Evolutionary conservation across 37 sponge, comb jelly and placozoan species (phyloP).

Genomic region (Hormiphora californensis): DNA sequence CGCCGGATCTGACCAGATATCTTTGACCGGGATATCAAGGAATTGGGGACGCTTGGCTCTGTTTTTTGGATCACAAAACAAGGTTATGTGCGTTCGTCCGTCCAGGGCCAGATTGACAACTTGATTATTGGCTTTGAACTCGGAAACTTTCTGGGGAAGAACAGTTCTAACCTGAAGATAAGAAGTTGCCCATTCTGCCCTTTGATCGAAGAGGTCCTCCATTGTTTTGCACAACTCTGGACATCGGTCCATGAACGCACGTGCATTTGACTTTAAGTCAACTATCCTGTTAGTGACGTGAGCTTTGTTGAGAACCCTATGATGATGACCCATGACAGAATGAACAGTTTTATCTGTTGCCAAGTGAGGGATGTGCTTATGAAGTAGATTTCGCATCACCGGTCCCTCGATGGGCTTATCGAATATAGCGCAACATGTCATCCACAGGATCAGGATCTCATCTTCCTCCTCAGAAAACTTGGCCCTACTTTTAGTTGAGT

Average conservation of each 20-base stretch:
- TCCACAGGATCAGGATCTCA: background rate
- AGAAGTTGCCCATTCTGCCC: constrained; percentile 14
- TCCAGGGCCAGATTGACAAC: background rate
- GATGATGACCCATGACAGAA: background rate
- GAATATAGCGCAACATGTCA: background rate
- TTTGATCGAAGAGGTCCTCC: background rate
- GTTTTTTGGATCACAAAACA: too few relatives aligned
- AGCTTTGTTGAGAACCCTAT: background rate
- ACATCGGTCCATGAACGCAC: background rate
- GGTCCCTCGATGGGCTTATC: background rate
- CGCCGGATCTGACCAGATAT: background rate
- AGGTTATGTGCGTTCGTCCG: background rate
- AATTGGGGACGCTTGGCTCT: too few relatives aligned
- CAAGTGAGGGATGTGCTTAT: background rate
- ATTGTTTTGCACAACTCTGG: too few relatives aligned
- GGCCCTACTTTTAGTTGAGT: too few relatives aligned
- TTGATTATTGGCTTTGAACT: background rate
- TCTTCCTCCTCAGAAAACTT: background rate
- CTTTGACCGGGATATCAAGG: too few relatives aligned
- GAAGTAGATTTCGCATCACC: constrained; percentile 5
- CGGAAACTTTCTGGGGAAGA: background rate
- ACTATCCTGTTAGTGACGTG: background rate
- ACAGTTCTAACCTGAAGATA: background rate
- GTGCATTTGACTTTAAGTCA: background rate
- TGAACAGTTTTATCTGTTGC: constrained; percentile 28